Conservation (phyloP, 64 coral and sea anemone genomes). For the Montipora cactus region DNA sequence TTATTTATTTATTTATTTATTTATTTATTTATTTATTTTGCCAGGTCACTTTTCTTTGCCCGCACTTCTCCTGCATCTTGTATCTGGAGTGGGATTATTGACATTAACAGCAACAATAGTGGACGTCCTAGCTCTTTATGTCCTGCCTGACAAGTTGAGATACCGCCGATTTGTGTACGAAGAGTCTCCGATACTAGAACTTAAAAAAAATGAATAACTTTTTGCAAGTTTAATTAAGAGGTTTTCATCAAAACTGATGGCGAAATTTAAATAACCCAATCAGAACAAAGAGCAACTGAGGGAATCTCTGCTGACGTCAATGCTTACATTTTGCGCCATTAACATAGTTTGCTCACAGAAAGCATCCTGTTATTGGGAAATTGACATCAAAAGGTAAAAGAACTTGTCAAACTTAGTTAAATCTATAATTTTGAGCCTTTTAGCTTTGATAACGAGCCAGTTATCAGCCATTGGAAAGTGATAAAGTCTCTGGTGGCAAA, state of each 20-base stretch:
- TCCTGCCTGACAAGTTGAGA: slow-evolving; percentile 80
- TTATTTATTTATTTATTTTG: neutral
- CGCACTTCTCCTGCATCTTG: slow-evolving; percentile 74
- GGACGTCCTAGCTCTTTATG: slow-evolving; percentile 72
- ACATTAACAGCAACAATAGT: slow-evolving; percentile 96
- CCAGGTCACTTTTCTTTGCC: slow-evolving; percentile 88
- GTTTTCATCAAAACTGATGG: neutral
- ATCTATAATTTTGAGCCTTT: too few relatives aligned
- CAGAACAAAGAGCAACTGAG: too few relatives aligned
- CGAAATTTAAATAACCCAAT: too few relatives aligned
- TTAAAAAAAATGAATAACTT: slow-evolving; percentile 17
- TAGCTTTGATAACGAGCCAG: too few relatives aligned
- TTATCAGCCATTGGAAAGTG: too few relatives aligned
- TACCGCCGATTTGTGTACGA: slow-evolving; percentile 93
- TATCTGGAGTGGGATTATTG: slow-evolving; percentile 86
- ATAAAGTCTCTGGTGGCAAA: too few relatives aligned
- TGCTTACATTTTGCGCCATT: too few relatives aligned
- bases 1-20: neutral
- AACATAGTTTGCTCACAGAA: too few relatives aligned
- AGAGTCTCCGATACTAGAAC: slow-evolving; percentile 57
- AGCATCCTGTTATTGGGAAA: too few relatives aligned
- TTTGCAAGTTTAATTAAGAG: neutral
- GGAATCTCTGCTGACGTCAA: too few relatives aligned
- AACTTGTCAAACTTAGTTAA: too few relatives aligned
- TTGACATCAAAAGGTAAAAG: too few relatives aligned